phyloP scores from a whole-genome alignment of 2,888 invertebrate species.

The Amiota minor region DNA sequence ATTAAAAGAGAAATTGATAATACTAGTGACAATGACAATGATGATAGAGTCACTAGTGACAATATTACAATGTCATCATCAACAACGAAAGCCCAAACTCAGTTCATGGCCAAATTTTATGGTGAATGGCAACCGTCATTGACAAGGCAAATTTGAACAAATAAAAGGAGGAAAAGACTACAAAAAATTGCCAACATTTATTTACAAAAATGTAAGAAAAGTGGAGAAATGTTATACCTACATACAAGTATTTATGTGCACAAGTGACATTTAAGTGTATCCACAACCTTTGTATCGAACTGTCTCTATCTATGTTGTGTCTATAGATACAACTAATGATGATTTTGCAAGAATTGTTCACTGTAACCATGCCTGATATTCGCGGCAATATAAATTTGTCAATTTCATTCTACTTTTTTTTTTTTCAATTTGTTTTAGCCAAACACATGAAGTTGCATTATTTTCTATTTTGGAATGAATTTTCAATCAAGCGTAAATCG shows the following conservation, averaged over 20 bases:
- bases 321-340: not conserved
- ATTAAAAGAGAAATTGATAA: slow-evolving; percentile 21
- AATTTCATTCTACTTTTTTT: not conserved
- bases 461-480: not conserved
- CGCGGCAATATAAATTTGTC: slow-evolving; percentile 5
- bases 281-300: too few species aligned
- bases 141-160: not conserved
- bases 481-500: slow-evolving; percentile 12
- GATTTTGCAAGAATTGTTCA: slow-evolving; percentile 2
- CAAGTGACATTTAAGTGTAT: too few species aligned
- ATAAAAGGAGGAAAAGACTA: too few species aligned
- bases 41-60: slow-evolving; percentile 8
- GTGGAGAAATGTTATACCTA: too few species aligned
- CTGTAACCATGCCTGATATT: not conserved
- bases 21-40: slow-evolving; percentile 3
- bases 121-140: too few species aligned
- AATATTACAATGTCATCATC: not conserved
- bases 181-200: too few species aligned
- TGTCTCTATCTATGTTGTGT: too few species aligned
- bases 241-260: too few species aligned
- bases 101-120: not conserved
- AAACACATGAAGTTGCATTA: slow-evolving; percentile 1
- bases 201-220: too few species aligned
- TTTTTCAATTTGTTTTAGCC: not conserved
- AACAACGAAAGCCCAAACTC: not conserved